These are phyloP conservation scores for Cervus canadensis DNA, from an alignment of 2,113 vertebrate genomes.

Conservation along the genomic window DNA sequence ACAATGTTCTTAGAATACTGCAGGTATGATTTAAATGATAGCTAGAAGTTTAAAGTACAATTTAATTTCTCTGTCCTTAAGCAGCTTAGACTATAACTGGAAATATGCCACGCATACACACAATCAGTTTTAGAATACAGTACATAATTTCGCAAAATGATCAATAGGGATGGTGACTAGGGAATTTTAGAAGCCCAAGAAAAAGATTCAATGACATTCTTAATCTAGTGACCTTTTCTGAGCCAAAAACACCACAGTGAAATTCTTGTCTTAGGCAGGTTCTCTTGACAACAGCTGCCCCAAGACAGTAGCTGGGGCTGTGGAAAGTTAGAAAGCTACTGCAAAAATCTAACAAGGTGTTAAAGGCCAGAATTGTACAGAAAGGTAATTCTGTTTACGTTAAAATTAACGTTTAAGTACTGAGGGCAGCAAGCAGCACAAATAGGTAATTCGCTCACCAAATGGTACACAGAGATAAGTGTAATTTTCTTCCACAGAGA, in stretches of 20 bases:
- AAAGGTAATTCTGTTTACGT: slow-evolving; percentile 13
- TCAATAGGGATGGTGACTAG: not conserved
- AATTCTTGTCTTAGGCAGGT: not conserved
- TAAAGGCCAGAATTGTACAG: not conserved
- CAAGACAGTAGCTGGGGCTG: not conserved
- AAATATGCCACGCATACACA: not conserved
- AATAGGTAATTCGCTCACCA: not conserved
- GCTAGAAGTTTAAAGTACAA: not conserved
- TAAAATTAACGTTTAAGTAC: slow-evolving; percentile 44
- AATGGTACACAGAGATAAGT: slow-evolving; percentile 51
- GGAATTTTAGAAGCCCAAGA: not conserved
- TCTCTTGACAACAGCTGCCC: not conserved
- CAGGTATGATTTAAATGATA: not conserved
- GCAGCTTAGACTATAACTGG: not conserved
- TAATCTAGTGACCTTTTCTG: not conserved
- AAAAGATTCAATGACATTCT: not conserved
- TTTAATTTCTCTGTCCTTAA: not conserved
- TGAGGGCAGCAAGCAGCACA: not conserved
- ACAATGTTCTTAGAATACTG: not conserved
- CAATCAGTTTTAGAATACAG: not conserved
- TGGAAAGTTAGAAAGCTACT: not conserved
- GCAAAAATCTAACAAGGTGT: not conserved
- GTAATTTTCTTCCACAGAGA: slow-evolving; percentile 33
- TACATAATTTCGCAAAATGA: not conserved
- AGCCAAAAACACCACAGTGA: not conserved